Evolutionary conservation across 2,888 invertebrate species (phyloP), one percentile per base, ranked within the genome.

Genomic region (Rhagonycha fulva): DNA sequence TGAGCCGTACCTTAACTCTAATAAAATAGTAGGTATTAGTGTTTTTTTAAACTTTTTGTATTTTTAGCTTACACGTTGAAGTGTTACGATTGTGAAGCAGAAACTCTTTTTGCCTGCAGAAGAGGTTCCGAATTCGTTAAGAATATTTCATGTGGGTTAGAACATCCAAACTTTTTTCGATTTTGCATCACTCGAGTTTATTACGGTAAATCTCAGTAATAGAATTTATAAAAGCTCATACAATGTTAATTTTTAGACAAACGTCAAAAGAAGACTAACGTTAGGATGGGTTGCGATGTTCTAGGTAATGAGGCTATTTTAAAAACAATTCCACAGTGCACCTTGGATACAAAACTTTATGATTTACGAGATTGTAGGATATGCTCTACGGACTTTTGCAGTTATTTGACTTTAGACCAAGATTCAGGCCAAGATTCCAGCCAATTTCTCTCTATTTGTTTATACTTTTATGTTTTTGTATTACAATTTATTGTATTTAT

Each of bases 11-110:
- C 9, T 9, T 28, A 28, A 28, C 28, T 9, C 28, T 9, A 9
- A 2, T 28, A 0, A 30, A 30, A 30, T 30, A 11, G 4, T n/a
- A n/a, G n/a, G n/a, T 19, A 19, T 19, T 19, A 11, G 11, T 30
- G 1, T 11, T 9, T 11, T 23, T 63, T 9, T 14, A 62, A n/a
- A 10, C 10, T 2, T 23, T 12, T 11, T 11, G 12, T 66, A 67
- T 14, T 76, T 76, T n/a, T 73, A 76, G 76, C 73, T 9, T 62
- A 60, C 14, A 14, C 74, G 9, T 30, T 76, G 5, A 62, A 71
- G 12, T 76, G 76, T 19, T 76, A 74, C 68, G 26, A 62, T 5
- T 76, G 76, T 14, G 11, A 63, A 24, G 30, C 71, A 2, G 70
- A 76, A 62, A 76, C 24, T 5, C 23, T 74, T 10, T 70, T 68